phyloP scores from a whole-genome alignment of 37 sponge, comb jelly and placozoan genomes.

The Bolinopsis microptera region DNA sequence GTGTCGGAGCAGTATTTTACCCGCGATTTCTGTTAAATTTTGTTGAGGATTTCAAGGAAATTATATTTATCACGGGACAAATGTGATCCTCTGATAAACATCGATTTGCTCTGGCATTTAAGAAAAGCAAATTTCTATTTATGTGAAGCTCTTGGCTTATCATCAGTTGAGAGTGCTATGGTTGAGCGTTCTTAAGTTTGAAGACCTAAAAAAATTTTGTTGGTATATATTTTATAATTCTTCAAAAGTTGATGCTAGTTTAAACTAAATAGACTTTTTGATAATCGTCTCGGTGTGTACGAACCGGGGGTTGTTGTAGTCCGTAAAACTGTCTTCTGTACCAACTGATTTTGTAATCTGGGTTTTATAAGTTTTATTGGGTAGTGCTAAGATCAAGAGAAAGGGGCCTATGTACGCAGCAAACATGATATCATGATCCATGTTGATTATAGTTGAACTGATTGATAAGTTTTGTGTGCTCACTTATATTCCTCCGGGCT shows the following conservation, averaged over 20 bases:
- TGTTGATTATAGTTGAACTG: neutral
- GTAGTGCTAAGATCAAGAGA: neutral
- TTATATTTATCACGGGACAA: too few relatives aligned
- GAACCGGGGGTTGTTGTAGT: neutral
- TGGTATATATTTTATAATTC: neutral
- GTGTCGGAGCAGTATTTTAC: too few relatives aligned
- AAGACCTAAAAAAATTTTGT: too few relatives aligned
- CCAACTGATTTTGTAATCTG: slow-evolving; percentile 13
- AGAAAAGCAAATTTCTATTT: too few relatives aligned
- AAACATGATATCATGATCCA: neutral
- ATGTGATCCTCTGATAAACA: too few relatives aligned
- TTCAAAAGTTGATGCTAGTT: neutral
- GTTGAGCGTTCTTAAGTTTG: too few relatives aligned
- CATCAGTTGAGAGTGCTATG: too few relatives aligned
- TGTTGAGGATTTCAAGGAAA: too few relatives aligned
- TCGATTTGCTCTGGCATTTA: too few relatives aligned
- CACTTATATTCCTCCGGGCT: neutral
- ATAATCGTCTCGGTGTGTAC: neutral
- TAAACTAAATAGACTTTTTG: neutral
- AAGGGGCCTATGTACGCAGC: neutral
- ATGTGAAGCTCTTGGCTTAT: too few relatives aligned
- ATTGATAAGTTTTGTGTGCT: neutral
- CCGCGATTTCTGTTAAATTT: too few relatives aligned
- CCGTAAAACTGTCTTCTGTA: neutral
- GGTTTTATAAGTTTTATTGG: slow-evolving; percentile 52